Conservation (phyloP, 2,888 invertebrate species). For the Stramonita haemastoma region DNA sequence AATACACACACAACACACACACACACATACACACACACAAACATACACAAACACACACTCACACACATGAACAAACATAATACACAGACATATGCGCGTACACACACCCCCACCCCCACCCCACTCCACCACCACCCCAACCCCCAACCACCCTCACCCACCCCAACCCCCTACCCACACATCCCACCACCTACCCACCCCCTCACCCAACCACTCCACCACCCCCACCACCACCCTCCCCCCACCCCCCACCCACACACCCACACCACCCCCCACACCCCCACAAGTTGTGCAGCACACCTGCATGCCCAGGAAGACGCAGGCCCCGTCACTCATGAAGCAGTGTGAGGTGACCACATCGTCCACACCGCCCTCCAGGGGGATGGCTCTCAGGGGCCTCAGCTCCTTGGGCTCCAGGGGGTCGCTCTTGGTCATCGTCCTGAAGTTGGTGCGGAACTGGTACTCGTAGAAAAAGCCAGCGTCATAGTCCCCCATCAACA, state of each 20-base stretch:
- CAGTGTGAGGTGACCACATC: slow-evolving; percentile 1
- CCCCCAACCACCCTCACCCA: no score
- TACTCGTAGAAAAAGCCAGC: slow-evolving; percentile 39
- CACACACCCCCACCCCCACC: background rate
- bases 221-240: no score
- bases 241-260: background rate
- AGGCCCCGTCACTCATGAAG: slow-evolving; percentile 32
- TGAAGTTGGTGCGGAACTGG: background rate
- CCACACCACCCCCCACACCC: background rate
- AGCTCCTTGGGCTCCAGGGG: background rate
- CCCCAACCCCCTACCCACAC: no score
- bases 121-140: background rate
- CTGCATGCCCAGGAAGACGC: slow-evolving; percentile 36
- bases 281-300: background rate
- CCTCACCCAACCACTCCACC: background rate
- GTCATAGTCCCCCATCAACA: slow-evolving; percentile 35
- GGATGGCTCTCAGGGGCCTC: background rate
- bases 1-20: background rate
- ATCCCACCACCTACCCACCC: background rate
- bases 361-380: background rate
- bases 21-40: background rate
- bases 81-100: background rate
- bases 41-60: background rate
- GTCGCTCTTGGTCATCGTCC: background rate
- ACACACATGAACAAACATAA: background rate